phyloP scores from a whole-genome alignment of 2,888 invertebrate species.

The Epinotia brunnichana region DNA sequence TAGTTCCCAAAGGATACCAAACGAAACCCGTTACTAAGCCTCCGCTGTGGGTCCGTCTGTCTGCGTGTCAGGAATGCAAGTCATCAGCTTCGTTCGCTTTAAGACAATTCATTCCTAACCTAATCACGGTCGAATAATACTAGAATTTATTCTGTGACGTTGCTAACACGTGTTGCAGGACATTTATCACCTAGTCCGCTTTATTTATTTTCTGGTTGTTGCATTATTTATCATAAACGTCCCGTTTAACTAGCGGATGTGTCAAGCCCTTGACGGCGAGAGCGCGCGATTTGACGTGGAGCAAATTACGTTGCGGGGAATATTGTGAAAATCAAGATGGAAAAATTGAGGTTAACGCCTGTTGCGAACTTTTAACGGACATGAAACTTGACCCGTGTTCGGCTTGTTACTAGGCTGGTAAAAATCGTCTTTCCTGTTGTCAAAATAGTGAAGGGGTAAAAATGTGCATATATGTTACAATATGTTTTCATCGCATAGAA shows the following conservation, averaged over 20 bases:
- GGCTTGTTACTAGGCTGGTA: neutral
- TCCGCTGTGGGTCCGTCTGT: no score
- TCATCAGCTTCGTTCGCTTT: no score
- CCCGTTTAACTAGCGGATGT: conserved; percentile 6
- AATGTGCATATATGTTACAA: no score
- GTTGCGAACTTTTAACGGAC: conserved; percentile 6
- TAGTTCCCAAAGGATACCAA: no score
- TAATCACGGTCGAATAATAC: no score
- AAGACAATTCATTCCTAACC: no score
- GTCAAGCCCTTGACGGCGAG: neutral
- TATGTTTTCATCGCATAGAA: no score
- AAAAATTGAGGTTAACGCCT: conserved; percentile 24
- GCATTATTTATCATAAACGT: conserved; percentile 21
- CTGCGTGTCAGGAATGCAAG: no score
- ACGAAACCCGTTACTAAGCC: no score
- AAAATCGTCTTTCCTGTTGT: no score
- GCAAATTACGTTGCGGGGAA: conserved; percentile 34
- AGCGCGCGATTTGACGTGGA: conserved; percentile 26
- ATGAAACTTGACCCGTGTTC: neutral
- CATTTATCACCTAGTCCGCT: neutral
- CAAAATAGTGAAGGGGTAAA: no score
- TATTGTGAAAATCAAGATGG: conserved; percentile 37
- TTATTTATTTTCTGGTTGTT: neutral
- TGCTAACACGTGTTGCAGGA: neutral
- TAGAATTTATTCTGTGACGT: no score